Conservation (phyloP, 2,888 invertebrate genomes). For the Automeris io region DNA sequence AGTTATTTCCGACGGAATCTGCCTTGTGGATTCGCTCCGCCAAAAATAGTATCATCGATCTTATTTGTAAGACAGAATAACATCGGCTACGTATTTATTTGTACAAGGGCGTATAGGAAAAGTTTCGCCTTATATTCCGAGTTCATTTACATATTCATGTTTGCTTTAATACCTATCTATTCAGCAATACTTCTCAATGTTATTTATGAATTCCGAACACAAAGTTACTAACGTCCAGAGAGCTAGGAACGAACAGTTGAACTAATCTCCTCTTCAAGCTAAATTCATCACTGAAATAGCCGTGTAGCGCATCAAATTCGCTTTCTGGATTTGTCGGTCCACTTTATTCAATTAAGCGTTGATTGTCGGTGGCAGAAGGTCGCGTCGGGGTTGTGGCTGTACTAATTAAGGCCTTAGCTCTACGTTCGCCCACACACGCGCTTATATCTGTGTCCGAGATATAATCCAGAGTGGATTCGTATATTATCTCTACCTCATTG, state of each 20-base stretch:
- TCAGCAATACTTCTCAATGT: conserved; percentile 10
- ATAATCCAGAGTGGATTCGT: too few species aligned
- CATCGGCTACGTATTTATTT: conserved; percentile 55
- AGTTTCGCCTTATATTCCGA: conserved; percentile 37
- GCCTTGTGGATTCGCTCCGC: conserved; percentile 64
- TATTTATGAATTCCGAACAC: conserved; percentile 12
- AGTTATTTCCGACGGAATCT: conserved; percentile 70
- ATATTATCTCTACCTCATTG: too few species aligned
- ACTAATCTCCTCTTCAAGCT: conserved; percentile 8
- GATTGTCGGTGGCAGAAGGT: conserved; percentile 67
- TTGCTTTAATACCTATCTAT: conserved; percentile 14
- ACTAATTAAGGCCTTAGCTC: conserved; percentile 61
- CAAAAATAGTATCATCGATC: conserved; percentile 71
- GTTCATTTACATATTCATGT: conserved; percentile 37
- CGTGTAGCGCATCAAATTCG: conserved; percentile 38
- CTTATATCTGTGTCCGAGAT: conserved; percentile 33
- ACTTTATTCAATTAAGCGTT: conserved; percentile 68
- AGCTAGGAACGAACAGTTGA: conserved; percentile 3
- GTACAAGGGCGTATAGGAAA: conserved; percentile 41
- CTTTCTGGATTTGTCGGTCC: conserved; percentile 52
- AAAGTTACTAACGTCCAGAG: too few species aligned
- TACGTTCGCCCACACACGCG: conserved; percentile 65
- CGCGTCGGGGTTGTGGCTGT: conserved; percentile 61
- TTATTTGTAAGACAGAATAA: conserved; percentile 60
- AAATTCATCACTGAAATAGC: too few species aligned